Conservation (phyloP, 2,888 invertebrate genomes). For the Marasmarcha lunaedactyla region DNA sequence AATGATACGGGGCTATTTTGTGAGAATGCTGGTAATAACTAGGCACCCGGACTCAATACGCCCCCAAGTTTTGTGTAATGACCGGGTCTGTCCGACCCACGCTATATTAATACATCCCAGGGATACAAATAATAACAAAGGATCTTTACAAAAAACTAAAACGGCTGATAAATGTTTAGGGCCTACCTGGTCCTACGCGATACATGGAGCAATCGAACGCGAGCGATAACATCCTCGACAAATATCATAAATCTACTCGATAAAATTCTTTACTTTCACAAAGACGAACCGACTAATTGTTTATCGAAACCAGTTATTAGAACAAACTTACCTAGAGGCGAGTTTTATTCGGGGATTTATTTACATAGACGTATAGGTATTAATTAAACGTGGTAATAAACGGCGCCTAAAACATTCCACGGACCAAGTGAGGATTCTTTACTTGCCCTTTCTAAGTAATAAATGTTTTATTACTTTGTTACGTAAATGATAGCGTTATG, state of each 20-base stretch:
- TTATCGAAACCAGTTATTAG: conserved; percentile 53
- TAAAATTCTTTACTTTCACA: conserved; percentile 51
- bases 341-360: background rate
- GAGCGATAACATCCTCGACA: conserved; percentile 54
- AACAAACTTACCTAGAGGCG: conserved; percentile 24
- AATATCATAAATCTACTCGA: conserved; percentile 64
- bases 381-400: background rate
- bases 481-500: conserved; percentile 26
- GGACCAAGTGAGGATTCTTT: background rate
- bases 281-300: conserved; percentile 54
- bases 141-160: conserved; percentile 60
- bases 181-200: conserved; percentile 47
- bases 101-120: conserved; percentile 65
- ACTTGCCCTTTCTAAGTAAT: background rate
- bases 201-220: conserved; percentile 33
- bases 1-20: conserved; percentile 62
- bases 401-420: no score
- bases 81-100: conserved; percentile 56
- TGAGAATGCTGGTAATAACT: conserved; percentile 64
- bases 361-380: background rate
- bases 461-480: background rate
- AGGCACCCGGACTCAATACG: conserved; percentile 62
- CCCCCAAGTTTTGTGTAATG: conserved; percentile 65
- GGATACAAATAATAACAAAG: conserved; percentile 60
- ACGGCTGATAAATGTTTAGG: conserved; percentile 53